These are phyloP conservation scores for Lepidocyrtoides sp. DNA, from an alignment of 2,888 invertebrate species.

Conservation along the genomic window DNA sequence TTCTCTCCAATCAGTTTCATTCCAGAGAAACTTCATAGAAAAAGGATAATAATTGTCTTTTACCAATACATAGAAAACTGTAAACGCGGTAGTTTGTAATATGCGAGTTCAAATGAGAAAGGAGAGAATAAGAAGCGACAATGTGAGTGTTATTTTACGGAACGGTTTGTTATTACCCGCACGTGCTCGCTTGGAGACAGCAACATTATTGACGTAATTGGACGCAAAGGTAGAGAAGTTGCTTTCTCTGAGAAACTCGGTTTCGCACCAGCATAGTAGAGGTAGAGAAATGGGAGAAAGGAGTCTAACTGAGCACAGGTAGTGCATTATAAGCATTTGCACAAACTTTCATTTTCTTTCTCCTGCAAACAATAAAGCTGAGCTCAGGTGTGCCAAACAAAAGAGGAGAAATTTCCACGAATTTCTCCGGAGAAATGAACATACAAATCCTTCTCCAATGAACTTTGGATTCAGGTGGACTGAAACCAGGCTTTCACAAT, in stretches of 20 bases:
- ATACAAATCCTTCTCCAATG: background rate
- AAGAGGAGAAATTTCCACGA: slow-evolving; percentile 42
- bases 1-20: too few relatives aligned
- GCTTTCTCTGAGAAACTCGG: background rate
- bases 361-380: background rate
- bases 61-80: too few relatives aligned
- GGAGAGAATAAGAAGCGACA: too few relatives aligned
- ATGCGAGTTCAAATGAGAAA: too few relatives aligned
- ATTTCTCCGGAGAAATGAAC: slow-evolving; percentile 60
- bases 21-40: too few relatives aligned
- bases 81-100: too few relatives aligned
- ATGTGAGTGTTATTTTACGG: too few relatives aligned
- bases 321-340: background rate
- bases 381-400: slow-evolving; percentile 55
- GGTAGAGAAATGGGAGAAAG: slow-evolving; percentile 17
- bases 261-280: background rate
- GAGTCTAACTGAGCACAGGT: background rate
- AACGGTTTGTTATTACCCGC: too few relatives aligned
- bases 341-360: slow-evolving; percentile 45
- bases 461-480: slow-evolving; percentile 67
- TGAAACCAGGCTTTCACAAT: slow-evolving; percentile 63
- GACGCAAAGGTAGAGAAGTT: too few relatives aligned
- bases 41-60: too few relatives aligned
- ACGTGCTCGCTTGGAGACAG: too few relatives aligned
- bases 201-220: too few relatives aligned